Base-by-base conservation (phyloP, 2,113 vertebrate species). In the Sphaerodactylus townsendi region DNA sequence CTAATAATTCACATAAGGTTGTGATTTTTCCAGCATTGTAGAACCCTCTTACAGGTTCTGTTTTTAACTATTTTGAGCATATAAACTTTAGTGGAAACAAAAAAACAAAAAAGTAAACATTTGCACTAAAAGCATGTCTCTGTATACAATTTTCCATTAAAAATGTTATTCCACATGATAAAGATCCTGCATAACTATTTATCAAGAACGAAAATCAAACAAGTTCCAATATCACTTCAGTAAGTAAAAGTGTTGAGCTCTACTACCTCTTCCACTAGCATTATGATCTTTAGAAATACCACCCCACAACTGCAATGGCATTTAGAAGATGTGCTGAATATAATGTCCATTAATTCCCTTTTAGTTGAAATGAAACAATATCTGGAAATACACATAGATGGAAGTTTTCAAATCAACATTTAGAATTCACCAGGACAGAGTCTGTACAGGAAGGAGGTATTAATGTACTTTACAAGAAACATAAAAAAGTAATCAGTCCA, bases 341-440 rank as follows among this genome's bases (percentile, higher is more conserved):
- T 28, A 28, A 56, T 33, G 23, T 15, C 11, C 33, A 56, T 8
- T 37, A 30, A 73, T 37, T 6, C 41, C 19, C 14, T 23, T 28
- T 62, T 28, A 3, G 56, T 35, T 83, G 0, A 0, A 77, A 85
- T 84, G 4, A 23, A 86, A 19, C 14, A 44, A 66, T 78, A 17
- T 14, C 17, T 59, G 90, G 85, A 83, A 74, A 88, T 30, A 81
- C 44, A 53, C 56, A 74, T 76, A 79, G 87, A 79, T 50, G 82
- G 86, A 2, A 78, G 82, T 41, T 91, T 21, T 78, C 77, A 92
- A 70, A 80, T 76, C 50, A 0, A 81, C 1, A 0, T 39, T 81
- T 69, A 85, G 5, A 91, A 84, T 77, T 78, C 84, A 88, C 73
- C 37, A 86, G 75, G 85, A 90, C 19, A 30, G 39, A 91, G 72